Evolutionary conservation across 2,113 vertebrate genomes (phyloP), one percentile per base, ranked within the genome.

Genomic region (Podocnemis expansa): DNA sequence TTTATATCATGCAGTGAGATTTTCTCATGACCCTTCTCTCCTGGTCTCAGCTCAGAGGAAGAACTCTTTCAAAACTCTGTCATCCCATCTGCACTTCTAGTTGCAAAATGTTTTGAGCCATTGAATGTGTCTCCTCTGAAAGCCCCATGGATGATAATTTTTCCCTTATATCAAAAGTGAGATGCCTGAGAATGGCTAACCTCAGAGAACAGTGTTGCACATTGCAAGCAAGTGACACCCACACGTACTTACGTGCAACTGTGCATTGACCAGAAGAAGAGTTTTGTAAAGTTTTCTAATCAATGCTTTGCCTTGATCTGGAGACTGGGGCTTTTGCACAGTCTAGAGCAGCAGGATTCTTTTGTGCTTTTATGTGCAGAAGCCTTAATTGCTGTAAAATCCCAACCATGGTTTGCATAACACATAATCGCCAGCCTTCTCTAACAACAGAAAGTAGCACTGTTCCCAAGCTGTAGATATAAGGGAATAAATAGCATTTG

Each of bases 401-500:
- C 86, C 67, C 51, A 81, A 45, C 51, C 41, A 38, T 2, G 70
- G 8, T 75, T 78, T 51, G 29, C 43, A 8, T 70, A 17, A 16
- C 17, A 22, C 27, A 45, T 51, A 84, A 94, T 80, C 87, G 93
- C 49, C 67, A 85, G 41, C 55, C 83, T 96, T 91, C 80, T 80
- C n/a, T 49, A 58, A 79, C 13, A 47, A 21, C 63, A 89, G 45
- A 55, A 47, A 94, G 54, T 11, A 86, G 80, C 70, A 87, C 84
- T 84, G 73, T 88, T 84, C 47, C 88, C 79, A 94, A 80, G 83
- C 79, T 82, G 75, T 73, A 78, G 8, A 76, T 58, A 63, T 92
- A 87, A 88, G 80, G 93, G 82, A 89, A 92, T 94, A 95, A 86
- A 84, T 55, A 49, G 47, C 76, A 88, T 91, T 96, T 63, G 52